Evolutionary conservation across 2,888 invertebrate species (phyloP), one percentile per base, ranked within the genome.

Genomic region (Lobophora halterata): DNA sequence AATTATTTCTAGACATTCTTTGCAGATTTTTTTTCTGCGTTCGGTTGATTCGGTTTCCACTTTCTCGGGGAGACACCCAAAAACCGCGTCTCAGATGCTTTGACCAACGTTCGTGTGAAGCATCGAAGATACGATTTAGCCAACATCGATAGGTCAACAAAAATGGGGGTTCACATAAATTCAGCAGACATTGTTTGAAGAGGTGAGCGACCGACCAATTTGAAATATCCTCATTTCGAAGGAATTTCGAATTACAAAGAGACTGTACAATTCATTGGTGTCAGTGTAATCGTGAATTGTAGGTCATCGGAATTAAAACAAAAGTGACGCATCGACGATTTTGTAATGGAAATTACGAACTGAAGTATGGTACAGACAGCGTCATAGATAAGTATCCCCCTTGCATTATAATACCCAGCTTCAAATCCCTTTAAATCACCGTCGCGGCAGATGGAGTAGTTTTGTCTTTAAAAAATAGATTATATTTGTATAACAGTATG

Each of bases 101-200:
- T 8, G 20, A 31, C 11, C 25, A 8, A 11, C 7, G 14, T 18
- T 20, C 26, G 9, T 21, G 27, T 18, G 18, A 39, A 49, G 46
- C 46, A 45, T 48, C 37, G 40, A 25, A 48, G 44, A 50, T 31
- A 31, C 46, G 46, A 50, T 38, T 28, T 45, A 48, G 46, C 48
- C 40, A 50, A 53, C 53, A 53, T 53, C 48, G 46, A 53, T 31
- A 44, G 39, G 45, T 39, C 39, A 39, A 48, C 44, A 43, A 45
- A 41, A 30, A 43, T 36, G 42, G 40, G 45, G 37, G 37, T 30
- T 32, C 40, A 46, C 41, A 46, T 37, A 32, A 46, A 32, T 46
- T 35, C 37, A 40, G 41, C 44, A 23, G 44, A 46, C 44, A 39
- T 13, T 38, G 27, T 24, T 48, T 48, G 48, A 36, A 41, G 51